Conservation (phyloP, 2,113 vertebrate genomes). For the Redunca redunca region DNA sequence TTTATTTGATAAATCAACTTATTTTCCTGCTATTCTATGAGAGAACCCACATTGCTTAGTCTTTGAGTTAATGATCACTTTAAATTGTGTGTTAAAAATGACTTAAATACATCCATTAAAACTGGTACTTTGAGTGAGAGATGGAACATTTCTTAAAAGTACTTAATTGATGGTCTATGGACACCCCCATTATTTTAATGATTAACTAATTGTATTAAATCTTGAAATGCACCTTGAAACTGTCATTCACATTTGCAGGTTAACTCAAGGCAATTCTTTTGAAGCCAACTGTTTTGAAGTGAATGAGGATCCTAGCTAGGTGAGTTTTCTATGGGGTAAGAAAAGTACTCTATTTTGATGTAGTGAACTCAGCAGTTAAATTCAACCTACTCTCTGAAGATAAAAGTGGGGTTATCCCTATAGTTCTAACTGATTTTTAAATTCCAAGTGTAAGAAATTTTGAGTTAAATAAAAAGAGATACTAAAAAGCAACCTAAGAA, state of each 20-base stretch:
- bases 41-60: neutral
- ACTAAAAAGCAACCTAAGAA: neutral
- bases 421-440: neutral
- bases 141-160: neutral
- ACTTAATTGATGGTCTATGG: constrained; percentile 16
- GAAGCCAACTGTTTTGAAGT: neutral
- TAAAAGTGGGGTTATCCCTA: neutral
- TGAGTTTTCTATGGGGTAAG: neutral
- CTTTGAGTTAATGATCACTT: constrained; percentile 28
- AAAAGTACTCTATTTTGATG: neutral
- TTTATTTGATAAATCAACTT: constrained; percentile 29
- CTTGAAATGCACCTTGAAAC: neutral
- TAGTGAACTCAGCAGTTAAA: neutral
- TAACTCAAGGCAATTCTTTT: constrained; percentile 7
- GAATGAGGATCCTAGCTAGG: neutral
- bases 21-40: neutral
- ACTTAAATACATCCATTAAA: constrained; percentile 24
- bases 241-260: constrained; percentile 23
- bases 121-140: neutral
- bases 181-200: neutral
- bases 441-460: neutral
- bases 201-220: constrained; percentile 47
- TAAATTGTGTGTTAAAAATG: constrained; percentile 6
- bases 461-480: neutral
- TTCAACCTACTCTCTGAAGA: neutral